Evolutionary conservation across 2,797 vertebrate species (phyloP).

Genomic region (Pseudochaenichthys georgianus): DNA sequence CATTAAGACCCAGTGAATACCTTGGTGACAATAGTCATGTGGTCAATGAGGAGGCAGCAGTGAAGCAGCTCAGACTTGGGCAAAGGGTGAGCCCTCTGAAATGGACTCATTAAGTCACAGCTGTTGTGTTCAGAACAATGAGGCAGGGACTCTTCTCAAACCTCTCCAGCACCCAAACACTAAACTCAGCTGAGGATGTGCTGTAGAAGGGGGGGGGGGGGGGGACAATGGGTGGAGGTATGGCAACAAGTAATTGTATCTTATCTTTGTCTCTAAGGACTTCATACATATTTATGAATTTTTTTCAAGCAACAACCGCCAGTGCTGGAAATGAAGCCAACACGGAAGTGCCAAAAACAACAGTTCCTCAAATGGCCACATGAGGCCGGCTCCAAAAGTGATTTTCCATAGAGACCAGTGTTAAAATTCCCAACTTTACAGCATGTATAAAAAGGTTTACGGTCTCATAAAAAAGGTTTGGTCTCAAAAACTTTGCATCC

Average conservation of each 20-base stretch:
- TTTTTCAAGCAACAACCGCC: not conserved
- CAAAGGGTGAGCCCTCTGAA: slow-evolving; percentile 77
- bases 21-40: slow-evolving; percentile 81
- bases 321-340: too few relatives aligned
- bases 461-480: too few relatives aligned
- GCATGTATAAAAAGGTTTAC: too few relatives aligned
- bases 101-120: slow-evolving; percentile 84
- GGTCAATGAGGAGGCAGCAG: slow-evolving; percentile 78
- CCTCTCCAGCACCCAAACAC: slow-evolving; percentile 64
- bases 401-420: too few relatives aligned
- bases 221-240: not conserved
- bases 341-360: too few relatives aligned
- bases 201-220: slow-evolving; percentile 12
- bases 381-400: too few relatives aligned
- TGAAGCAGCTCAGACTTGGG: slow-evolving; percentile 77
- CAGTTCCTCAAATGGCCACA: too few relatives aligned
- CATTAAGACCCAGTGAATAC: slow-evolving; percentile 82
- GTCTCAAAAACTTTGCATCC: too few relatives aligned
- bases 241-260: slow-evolving; percentile 46
- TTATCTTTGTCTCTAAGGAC: slow-evolving; percentile 49
- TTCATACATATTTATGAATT: slow-evolving; percentile 55
- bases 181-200: slow-evolving; percentile 58
- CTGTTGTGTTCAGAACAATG: slow-evolving; percentile 82
- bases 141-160: slow-evolving; percentile 63
- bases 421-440: too few relatives aligned